phyloP scores from a whole-genome alignment of 92 coral and sea anemone species.

The Montipora capitata region DNA sequence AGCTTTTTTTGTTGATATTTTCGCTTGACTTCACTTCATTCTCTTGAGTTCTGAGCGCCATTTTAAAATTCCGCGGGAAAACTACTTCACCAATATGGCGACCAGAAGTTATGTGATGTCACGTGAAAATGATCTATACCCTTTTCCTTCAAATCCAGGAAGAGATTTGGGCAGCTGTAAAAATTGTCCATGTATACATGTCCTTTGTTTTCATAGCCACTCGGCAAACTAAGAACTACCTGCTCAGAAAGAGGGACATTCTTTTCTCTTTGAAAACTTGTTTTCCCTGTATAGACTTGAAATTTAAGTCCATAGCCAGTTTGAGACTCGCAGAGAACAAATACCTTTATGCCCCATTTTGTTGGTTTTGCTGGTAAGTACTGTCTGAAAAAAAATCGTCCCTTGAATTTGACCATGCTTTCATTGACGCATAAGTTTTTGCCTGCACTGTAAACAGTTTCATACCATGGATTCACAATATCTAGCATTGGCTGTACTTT shows the following conservation, averaged over 20 bases:
- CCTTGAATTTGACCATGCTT: constrained; percentile 79
- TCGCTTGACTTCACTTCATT: too few relatives aligned
- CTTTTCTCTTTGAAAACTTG: too few relatives aligned
- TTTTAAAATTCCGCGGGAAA: too few relatives aligned
- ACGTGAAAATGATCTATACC: too few relatives aligned
- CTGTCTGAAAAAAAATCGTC: constrained; percentile 72
- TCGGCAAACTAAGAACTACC: constrained; percentile 46
- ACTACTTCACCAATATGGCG: too few relatives aligned
- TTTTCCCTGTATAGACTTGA: constrained; percentile 64
- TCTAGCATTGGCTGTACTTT: constrained; percentile 79
- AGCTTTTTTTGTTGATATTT: too few relatives aligned
- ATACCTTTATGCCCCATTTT: constrained; percentile 78
- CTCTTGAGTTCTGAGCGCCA: too few relatives aligned
- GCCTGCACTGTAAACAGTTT: constrained; percentile 47
- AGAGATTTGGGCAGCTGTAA: constrained; percentile 62
- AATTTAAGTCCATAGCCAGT: constrained; percentile 67
- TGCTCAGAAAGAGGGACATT: constrained; percentile 45
- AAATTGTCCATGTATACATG: constrained; percentile 75
- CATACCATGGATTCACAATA: constrained; percentile 56
- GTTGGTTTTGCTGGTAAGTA: constrained; percentile 78
- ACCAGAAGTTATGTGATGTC: too few relatives aligned
- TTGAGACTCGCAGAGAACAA: constrained; percentile 58
- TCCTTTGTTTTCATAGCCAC: constrained; percentile 71
- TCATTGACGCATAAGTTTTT: constrained; percentile 50
- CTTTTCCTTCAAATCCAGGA: constrained; percentile 46